Evolutionary conservation across 2,797 vertebrate genomes (phyloP).

Genomic region (Halcyon smyrnensis): DNA sequence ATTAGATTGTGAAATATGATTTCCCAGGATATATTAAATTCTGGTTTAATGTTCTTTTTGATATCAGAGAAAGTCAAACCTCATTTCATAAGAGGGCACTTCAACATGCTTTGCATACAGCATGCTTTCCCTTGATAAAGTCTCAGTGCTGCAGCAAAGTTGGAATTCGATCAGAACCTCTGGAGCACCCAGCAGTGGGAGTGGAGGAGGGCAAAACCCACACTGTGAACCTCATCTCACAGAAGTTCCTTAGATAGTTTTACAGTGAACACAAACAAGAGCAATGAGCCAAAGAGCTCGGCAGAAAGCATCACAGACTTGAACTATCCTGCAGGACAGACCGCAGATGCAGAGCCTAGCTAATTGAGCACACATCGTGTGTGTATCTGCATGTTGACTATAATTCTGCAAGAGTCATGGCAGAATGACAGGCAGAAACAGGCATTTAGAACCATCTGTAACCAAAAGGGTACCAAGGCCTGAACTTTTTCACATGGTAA

Average conservation of each 20-base stretch:
- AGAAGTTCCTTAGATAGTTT: constrained; percentile 30
- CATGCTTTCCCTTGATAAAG: constrained; percentile 33
- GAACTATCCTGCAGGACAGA: not conserved
- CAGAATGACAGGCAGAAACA: not conserved
- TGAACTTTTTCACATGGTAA: not conserved
- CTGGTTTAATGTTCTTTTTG: constrained; percentile 58
- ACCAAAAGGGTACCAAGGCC: not conserved
- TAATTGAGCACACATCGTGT: not conserved
- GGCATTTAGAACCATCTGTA: not conserved
- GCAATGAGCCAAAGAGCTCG: not conserved
- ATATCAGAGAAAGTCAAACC: constrained; percentile 57
- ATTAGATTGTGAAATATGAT: constrained; percentile 62
- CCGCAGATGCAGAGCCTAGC: not conserved
- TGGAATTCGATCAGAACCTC: constrained; percentile 58
- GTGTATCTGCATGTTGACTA: not conserved
- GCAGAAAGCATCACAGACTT: not conserved
- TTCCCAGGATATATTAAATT: constrained; percentile 67
- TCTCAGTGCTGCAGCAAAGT: constrained; percentile 13
- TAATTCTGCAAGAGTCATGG: not conserved
- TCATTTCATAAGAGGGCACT: constrained; percentile 32
- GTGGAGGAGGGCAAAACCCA: constrained; percentile 27
- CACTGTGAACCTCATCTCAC: not conserved
- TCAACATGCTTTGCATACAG: constrained; percentile 24
- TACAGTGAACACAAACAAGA: constrained; percentile 39
- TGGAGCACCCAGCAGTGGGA: not conserved